A percentile compares a stretch with the other conserved stretches of the same genome.
Conservation (phyloP, 2,113 vertebrate genomes). For the Scopus umbretta region DNA sequence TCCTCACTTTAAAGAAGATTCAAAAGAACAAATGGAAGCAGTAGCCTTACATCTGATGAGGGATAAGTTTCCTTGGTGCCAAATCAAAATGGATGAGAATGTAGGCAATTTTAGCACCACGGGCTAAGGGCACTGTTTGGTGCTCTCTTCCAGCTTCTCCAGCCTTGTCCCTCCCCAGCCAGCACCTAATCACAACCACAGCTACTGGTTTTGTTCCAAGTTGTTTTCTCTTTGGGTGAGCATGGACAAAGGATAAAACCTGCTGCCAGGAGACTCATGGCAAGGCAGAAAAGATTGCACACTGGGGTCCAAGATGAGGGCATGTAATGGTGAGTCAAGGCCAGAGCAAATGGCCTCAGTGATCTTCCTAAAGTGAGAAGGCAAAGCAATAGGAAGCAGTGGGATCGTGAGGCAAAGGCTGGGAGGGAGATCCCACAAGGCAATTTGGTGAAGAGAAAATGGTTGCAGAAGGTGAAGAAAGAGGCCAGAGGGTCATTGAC, state of each 20-base stretch:
- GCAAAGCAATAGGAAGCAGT: neutral
- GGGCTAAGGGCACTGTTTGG: neutral
- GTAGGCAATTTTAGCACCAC: neutral
- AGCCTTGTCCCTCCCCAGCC: neutral
- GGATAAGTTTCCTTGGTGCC: neutral
- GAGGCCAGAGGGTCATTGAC: neutral
- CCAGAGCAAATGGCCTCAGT: rapidly evolving
- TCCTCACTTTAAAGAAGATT: neutral
- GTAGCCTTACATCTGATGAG: neutral
- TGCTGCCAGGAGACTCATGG: neutral
- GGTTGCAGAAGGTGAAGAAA: neutral
- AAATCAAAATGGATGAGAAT: neutral
- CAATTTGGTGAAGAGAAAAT: neutral
- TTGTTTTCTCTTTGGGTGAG: neutral
- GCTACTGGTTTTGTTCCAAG: neutral
- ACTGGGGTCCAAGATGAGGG: neutral
- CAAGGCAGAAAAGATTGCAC: neutral
- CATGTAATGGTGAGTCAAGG: neutral
- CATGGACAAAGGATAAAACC: neutral
- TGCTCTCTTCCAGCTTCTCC: neutral
- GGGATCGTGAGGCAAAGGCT: neutral
- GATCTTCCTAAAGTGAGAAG: neutral
- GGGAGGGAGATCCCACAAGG: neutral
- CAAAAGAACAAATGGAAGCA: neutral
- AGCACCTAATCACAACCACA: neutral